Conservation (phyloP, 1,140 invertebrate species). For the Cydia amplana region DNA sequence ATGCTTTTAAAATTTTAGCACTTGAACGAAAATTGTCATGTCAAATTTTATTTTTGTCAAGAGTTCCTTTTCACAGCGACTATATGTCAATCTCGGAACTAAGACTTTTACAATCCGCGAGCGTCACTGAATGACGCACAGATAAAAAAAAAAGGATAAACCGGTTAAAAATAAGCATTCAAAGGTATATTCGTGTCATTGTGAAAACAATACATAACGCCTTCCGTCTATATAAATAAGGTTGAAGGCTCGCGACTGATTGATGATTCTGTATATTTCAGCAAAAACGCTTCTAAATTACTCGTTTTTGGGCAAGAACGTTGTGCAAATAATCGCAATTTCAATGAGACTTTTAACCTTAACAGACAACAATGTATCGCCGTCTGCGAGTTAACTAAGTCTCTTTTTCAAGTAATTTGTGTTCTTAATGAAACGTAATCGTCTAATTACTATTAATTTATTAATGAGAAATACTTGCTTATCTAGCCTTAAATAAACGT, state of each 20-base stretch:
- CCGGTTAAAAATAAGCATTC: conserved; percentile 16
- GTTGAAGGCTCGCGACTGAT: not conserved
- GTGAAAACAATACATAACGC: not conserved
- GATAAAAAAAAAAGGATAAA: conserved; percentile 8
- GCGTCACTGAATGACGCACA: conserved; percentile 25
- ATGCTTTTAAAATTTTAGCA: not conserved
- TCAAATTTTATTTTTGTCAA: conserved; percentile 4
- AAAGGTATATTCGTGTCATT: not conserved
- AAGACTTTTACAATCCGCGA: conserved; percentile 8
- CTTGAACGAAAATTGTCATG: not conserved
- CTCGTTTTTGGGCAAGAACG: conserved; percentile 22
- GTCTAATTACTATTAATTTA: not conserved
- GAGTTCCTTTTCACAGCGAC: not conserved
- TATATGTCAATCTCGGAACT: conserved; percentile 24
- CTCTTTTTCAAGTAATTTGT: conserved; percentile 5
- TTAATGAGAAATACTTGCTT: not conserved
- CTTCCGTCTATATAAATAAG: not conserved
- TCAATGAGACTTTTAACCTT: conserved; percentile 25
- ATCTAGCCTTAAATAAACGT: not conserved
- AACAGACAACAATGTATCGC: conserved; percentile 8
- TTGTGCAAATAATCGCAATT: conserved; percentile 18
- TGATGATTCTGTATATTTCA: not conserved
- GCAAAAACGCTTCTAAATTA: conserved; percentile 1
- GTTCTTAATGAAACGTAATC: not conserved
- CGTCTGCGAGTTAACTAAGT: not conserved